Evolutionary conservation across 2,797 vertebrate genomes (phyloP).

Genomic region (Falco cherrug): DNA sequence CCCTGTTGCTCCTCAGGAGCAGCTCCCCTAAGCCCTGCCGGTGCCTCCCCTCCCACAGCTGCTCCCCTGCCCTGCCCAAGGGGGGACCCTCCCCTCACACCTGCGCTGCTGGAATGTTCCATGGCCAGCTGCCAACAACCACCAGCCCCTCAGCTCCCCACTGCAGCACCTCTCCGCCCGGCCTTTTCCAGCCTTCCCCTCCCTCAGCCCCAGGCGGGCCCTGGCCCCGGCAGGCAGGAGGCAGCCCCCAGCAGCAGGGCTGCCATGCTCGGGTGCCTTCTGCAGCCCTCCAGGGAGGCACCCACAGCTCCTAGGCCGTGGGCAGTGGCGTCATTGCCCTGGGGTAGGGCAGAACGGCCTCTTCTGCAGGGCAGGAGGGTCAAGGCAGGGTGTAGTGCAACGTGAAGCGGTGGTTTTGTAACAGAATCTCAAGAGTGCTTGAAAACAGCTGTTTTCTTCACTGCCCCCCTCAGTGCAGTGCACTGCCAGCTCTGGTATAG

Average conservation of each 20-base stretch:
- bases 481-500: not conserved
- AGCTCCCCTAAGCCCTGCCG: no score
- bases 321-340: fast-evolving
- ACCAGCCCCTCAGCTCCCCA: not conserved
- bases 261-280: not conserved
- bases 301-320: fast-evolving
- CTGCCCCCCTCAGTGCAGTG: not conserved
- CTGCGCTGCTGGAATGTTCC: not conserved
- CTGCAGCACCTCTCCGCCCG: fast-evolving
- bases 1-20: not conserved
- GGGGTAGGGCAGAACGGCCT: not conserved
- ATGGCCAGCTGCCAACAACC: fast-evolving
- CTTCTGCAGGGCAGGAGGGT: not conserved
- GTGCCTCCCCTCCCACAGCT: not conserved
- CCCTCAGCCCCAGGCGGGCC: not conserved
- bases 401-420: not conserved
- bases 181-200: not conserved
- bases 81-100: fast-evolving
- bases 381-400: not conserved
- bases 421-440: not conserved
- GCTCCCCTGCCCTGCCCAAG: not conserved
- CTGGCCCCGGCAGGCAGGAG: fast-evolving
- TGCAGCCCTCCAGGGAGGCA: not conserved
- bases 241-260: not conserved
- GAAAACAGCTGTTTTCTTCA: not conserved